A percentile compares a stretch with the other conserved stretches of the same genome.
Conservation (phyloP, 2,888 invertebrate genomes). For the Calliphora vomitoria region DNA sequence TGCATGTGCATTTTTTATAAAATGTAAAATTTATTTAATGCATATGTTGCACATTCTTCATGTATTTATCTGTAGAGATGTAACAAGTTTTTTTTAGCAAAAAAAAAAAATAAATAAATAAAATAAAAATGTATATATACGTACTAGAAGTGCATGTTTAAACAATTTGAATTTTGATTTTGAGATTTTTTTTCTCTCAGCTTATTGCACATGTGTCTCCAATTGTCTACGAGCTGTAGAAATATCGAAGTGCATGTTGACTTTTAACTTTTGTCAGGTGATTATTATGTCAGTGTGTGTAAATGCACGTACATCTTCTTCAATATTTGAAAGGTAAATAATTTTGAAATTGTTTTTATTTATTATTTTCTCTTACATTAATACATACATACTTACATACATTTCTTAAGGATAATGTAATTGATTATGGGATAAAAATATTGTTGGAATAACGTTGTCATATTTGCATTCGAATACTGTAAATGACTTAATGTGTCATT, state of each 20-base stretch:
- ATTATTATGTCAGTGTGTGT: conserved; percentile 7
- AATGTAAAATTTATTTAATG: background rate
- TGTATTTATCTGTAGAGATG: background rate
- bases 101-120: too few species aligned
- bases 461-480: background rate
- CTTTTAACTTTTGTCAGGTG: conserved; percentile 19
- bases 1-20: background rate
- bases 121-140: too few species aligned
- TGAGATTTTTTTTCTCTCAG: background rate
- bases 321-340: background rate
- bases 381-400: background rate
- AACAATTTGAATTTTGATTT: conserved; percentile 43
- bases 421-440: background rate
- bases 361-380: conserved; percentile 7
- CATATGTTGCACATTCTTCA: conserved; percentile 20
- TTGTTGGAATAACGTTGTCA: background rate
- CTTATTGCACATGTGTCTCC: background rate
- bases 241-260: conserved; percentile 10
- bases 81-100: background rate
- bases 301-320: background rate
- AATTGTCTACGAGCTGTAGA: background rate
- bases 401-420: background rate
- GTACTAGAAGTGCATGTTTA: conserved; percentile 1
- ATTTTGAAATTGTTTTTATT: background rate
- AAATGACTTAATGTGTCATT: background rate